Conservation (phyloP, 2,113 vertebrate species). For the Chlamydotis undulata region DNA sequence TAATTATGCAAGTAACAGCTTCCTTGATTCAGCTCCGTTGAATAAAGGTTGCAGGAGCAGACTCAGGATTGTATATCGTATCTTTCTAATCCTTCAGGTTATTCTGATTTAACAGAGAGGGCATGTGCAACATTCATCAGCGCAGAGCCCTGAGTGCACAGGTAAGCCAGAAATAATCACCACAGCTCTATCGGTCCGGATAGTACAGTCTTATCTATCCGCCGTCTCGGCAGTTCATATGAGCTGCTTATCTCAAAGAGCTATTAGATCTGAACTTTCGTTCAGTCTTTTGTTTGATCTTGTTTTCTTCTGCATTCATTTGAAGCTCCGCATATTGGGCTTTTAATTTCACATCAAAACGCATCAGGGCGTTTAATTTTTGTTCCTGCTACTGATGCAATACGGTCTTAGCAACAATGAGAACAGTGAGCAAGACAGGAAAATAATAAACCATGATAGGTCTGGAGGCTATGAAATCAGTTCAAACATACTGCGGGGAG, state of each 20-base stretch:
- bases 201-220: neutral
- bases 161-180: neutral
- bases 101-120: neutral
- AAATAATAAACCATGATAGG: slow-evolving; percentile 66
- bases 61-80: neutral
- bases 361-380: slow-evolving; percentile 48
- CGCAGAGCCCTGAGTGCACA: neutral
- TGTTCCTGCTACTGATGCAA: slow-evolving; percentile 52
- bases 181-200: neutral
- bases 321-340: neutral
- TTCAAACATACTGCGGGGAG: slow-evolving; percentile 70
- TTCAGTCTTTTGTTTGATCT: slow-evolving; percentile 38
- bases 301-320: slow-evolving; percentile 2
- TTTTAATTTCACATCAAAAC: neutral
- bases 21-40: neutral
- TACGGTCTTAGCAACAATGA: slow-evolving; percentile 44
- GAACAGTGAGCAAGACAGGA: slow-evolving; percentile 60
- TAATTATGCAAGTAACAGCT: slow-evolving; percentile 14
- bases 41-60: slow-evolving; percentile 2
- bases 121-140: neutral
- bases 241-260: slow-evolving; percentile 22
- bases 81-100: neutral
- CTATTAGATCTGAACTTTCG: slow-evolving; percentile 7
- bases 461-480: slow-evolving; percentile 72
- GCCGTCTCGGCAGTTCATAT: neutral